These are phyloP conservation scores for Psammodynastes pulverulentus DNA, from an alignment of 2,113 vertebrate genomes.

Conservation along the genomic window DNA sequence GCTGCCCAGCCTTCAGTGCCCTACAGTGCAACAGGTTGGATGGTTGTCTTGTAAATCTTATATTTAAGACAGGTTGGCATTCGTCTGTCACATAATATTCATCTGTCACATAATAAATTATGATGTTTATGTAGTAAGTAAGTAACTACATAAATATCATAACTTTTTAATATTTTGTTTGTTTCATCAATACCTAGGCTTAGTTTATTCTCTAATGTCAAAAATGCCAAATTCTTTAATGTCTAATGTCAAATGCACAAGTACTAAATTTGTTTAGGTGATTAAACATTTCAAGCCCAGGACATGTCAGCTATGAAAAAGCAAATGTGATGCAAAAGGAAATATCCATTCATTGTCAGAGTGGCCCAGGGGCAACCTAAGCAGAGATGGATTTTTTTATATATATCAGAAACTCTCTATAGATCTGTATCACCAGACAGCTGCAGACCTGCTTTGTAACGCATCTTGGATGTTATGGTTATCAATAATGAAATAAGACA, in stretches of 20 bases:
- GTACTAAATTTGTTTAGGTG: background rate
- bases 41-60: too few relatives aligned
- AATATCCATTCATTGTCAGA: background rate
- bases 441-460: background rate
- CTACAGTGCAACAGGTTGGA: too few relatives aligned
- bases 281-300: constrained; percentile 7
- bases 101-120: too few relatives aligned
- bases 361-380: background rate
- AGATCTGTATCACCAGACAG: background rate
- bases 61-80: too few relatives aligned
- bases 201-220: background rate
- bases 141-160: too few relatives aligned
- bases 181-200: background rate
- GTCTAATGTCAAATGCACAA: constrained; percentile 24
- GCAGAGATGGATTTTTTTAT: background rate
- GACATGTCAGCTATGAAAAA: background rate
- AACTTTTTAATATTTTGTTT: too few relatives aligned
- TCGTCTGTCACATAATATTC: too few relatives aligned
- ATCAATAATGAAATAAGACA: background rate
- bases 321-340: background rate
- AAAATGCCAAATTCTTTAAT: too few relatives aligned
- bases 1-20: too few relatives aligned
- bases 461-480: background rate
- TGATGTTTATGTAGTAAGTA: too few relatives aligned
- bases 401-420: background rate